phyloP scores from a whole-genome alignment of 2,797 vertebrate species.

The Scleropages formosus region DNA sequence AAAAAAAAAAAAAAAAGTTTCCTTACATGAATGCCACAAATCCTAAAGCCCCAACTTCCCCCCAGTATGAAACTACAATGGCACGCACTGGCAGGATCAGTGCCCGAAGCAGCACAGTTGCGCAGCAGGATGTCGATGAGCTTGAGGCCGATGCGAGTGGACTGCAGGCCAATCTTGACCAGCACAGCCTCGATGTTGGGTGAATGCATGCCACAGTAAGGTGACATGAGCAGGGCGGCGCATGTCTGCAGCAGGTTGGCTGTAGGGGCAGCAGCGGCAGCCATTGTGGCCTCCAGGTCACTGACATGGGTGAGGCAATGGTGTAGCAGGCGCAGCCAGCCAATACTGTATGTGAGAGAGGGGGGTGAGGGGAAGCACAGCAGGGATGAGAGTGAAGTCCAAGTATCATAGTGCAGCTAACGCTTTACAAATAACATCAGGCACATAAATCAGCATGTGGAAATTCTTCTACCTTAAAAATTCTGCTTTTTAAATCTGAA shows the following conservation, averaged over 20 bases:
- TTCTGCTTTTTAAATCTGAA: too few species aligned
- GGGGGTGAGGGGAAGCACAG: not conserved
- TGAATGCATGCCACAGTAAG: slow-evolving; percentile 98
- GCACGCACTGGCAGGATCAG: slow-evolving; percentile 86
- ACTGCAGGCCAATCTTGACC: slow-evolving; percentile 97
- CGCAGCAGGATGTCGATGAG: slow-evolving; percentile 96
- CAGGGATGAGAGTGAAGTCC: not conserved
- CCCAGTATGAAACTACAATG: not conserved
- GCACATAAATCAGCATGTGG: not conserved
- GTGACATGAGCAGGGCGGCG: slow-evolving; percentile 94
- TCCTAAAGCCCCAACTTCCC: not conserved
- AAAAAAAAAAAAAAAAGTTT: not conserved
- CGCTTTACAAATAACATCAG: not conserved
- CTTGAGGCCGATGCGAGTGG: slow-evolving; percentile 91
- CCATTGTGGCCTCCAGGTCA: slow-evolving; percentile 97
- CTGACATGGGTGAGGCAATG: slow-evolving; percentile 97
- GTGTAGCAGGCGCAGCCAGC: slow-evolving; percentile 93
- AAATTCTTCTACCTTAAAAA: too few species aligned
- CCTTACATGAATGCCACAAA: not conserved
- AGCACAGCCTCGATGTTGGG: slow-evolving; percentile 97
- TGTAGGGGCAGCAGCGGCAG: slow-evolving; percentile 93
- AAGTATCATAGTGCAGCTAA: not conserved
- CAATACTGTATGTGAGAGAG: slow-evolving; percentile 76
- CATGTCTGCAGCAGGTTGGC: slow-evolving; percentile 97
- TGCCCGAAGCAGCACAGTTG: slow-evolving; percentile 94